A percentile compares a stretch with the other conserved stretches of the same genome.
phyloP scores from a whole-genome alignment of 1,140 invertebrate genomes.

The Dendrolimus punctatus region DNA sequence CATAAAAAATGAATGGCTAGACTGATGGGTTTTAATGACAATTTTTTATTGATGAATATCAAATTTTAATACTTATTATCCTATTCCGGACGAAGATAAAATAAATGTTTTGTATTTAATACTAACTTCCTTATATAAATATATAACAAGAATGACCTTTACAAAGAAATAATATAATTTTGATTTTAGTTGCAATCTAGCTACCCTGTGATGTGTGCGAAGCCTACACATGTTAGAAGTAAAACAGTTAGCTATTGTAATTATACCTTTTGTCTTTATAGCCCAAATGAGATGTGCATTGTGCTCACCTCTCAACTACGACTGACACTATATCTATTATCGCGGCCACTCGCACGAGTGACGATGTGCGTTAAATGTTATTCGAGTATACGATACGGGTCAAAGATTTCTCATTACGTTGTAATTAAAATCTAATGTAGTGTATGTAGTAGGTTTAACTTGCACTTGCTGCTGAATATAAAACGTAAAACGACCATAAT shows the following conservation, averaged over 20 bases:
- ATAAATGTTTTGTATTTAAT: not conserved
- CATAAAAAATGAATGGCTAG: no score
- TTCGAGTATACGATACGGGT: slow-evolving; percentile 19
- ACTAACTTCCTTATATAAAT: no score
- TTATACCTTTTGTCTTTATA: slow-evolving; percentile 58
- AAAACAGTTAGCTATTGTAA: slow-evolving; percentile 50
- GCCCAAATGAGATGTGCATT: slow-evolving; percentile 50
- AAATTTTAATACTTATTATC: no score
- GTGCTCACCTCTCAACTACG: slow-evolving; percentile 27
- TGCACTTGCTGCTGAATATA: no score
- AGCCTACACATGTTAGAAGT: slow-evolving; percentile 5
- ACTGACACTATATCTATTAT: slow-evolving; percentile 30
- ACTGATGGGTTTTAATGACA: no score
- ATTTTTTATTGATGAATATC: no score
- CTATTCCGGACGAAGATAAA: not conserved
- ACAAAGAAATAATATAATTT: no score
- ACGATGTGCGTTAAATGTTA: slow-evolving; percentile 16
- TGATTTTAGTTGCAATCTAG: no score
- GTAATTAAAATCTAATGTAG: slow-evolving; percentile 5
- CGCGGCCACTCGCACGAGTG: slow-evolving; percentile 3
- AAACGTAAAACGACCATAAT: no score
- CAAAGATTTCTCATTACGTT: slow-evolving; percentile 18
- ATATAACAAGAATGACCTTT: no score
- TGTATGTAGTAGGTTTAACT: no score
- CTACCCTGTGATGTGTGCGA: not conserved